Base-by-base conservation (phyloP, 2,113 vertebrate genomes). In the Jacana jacana region DNA sequence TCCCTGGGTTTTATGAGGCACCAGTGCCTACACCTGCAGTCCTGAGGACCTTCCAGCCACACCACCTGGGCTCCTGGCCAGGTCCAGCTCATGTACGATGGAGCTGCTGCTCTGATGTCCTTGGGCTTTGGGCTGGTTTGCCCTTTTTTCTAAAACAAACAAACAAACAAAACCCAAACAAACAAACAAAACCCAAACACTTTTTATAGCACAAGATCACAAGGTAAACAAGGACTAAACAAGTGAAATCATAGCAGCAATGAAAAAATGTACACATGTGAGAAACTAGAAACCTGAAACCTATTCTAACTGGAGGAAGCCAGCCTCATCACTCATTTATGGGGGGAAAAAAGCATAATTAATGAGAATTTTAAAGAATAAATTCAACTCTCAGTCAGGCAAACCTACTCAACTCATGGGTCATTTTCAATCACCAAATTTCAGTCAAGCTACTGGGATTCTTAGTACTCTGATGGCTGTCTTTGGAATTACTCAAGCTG, bases 1-100 rank as follows among this genome's bases (percentile, higher is more conserved):
- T 97, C 84, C 58, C 76, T 89, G 81, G 46, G 63, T 91, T 97
- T 95, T 93, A 60, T 15, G 18, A 89, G 89, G 86, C 69, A 84
- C 30, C n/a, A 66, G 39, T 37, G 55, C 93, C 80, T 92, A 64
- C 39, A 77, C 78, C 80, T 81, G 25, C 5, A 8, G 44, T 61
- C 28, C 40, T 42, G 39, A 70, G 61, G 65, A 90, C 35, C 51
- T 91, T 60, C 80, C 89, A 81, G 77, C 57, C 9, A 0, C 42
- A 24, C 11, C 35, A 33, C 42, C 22, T 39, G 66, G 55, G 61
- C 58, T 91, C 17, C 31, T 30, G 28, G 40, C 30, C 76, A 89
- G 52, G 33, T 65, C 73, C 57, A 87, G 17, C 37, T 33, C 46
- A 64, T 0, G 1, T 23, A 49, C 2, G 1, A 23, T 6, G 10